Percentiles rank a stretch among this genome's conserved stretches.
These are phyloP conservation scores for Rallus crepitans DNA, from an alignment of 2,797 vertebrate species.

Conservation along the genomic window DNA sequence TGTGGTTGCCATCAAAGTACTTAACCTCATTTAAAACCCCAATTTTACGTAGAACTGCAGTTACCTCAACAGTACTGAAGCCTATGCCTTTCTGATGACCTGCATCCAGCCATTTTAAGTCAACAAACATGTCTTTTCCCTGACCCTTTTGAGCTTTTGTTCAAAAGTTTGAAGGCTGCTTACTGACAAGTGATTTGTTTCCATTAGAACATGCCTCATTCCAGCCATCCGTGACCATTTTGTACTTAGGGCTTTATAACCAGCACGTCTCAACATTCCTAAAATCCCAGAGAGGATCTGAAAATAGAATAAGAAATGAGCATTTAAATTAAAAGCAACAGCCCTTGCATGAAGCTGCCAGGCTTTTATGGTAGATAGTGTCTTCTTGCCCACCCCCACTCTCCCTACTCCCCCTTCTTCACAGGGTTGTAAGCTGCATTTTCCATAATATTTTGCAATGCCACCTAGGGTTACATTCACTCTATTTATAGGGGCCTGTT, in stretches of 20 bases:
- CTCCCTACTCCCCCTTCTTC: neutral
- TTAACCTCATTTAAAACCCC: conserved; percentile 13
- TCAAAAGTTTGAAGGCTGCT: conserved; percentile 62
- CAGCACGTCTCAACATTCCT: conserved; percentile 80
- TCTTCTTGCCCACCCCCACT: conserved; percentile 30
- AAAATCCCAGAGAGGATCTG: conserved; percentile 79
- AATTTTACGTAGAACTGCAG: neutral
- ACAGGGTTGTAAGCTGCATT: conserved; percentile 44
- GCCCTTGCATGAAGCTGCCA: conserved; percentile 66
- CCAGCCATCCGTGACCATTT: conserved; percentile 72
- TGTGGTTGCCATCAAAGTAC: conserved; percentile 1
- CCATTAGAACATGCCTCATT: conserved; percentile 66
- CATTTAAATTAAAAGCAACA: conserved; percentile 80
- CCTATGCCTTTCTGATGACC: neutral
- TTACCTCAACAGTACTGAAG: neutral
- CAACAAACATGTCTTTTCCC: conserved; percentile 48
- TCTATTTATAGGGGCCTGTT: conserved; percentile 39
- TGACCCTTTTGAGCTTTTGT: conserved; percentile 64
- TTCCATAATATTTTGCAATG: conserved; percentile 55
- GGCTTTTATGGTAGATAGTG: conserved; percentile 66
- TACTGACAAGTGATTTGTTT: conserved; percentile 77
- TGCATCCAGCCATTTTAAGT: conserved; percentile 37
- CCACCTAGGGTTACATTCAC: conserved; percentile 41
- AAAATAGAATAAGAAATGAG: conserved; percentile 82
- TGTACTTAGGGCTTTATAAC: conserved; percentile 72